Evolutionary conservation across 2,113 vertebrate genomes (phyloP), one percentile per base, ranked within the genome.

Genomic region (Engraulis encrasicolus): DNA sequence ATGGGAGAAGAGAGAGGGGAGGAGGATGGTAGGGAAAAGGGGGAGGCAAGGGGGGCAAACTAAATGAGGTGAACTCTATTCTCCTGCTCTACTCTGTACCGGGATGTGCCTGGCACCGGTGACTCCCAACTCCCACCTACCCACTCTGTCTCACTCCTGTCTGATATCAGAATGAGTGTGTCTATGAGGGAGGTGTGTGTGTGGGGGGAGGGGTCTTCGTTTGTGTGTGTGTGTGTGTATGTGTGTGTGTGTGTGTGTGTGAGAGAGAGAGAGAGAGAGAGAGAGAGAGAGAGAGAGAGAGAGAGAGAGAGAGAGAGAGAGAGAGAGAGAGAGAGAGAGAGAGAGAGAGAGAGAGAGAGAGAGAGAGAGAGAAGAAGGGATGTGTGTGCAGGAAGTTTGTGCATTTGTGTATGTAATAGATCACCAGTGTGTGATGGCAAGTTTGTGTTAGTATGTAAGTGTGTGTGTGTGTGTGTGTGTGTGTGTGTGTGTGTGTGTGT

Each of bases 61-160:
- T 27, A 38, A 89, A 90, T 71, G 37, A 19, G 90, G 90, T 91
- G 89, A 92, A 91, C n/a, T n/a, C n/a, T n/a, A n/a, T n/a, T n/a
- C n/a, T n/a, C n/a, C n/a, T n/a, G n/a, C n/a, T n/a, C n/a, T n/a
- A 92, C 94, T 91, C 93, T 91, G 92, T 92, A 90, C 92, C 91
- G 90, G 92, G 91, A 91, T 50, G 91, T 88, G 87, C 86, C 90
- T 88, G 85, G 93, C 88, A 91, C 93, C 50, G 83, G 77, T 86
- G 88, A 88, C 89, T 91, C 92, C 87, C 88, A 61, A 79, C 87
- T 85, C 82, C 84, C 84, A n/a, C n/a, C n/a, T n/a, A n/a, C n/a
- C 71, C 82, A 82, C 81, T 34, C 66, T 74, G 27, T 34, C 15
- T 74, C 23, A 14, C 9, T n/a, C n/a, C n/a, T 3, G 66, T 74